These are phyloP conservation scores for Ariolimax columbianus DNA, from an alignment of 2,888 invertebrate genomes.

Conservation along the genomic window DNA sequence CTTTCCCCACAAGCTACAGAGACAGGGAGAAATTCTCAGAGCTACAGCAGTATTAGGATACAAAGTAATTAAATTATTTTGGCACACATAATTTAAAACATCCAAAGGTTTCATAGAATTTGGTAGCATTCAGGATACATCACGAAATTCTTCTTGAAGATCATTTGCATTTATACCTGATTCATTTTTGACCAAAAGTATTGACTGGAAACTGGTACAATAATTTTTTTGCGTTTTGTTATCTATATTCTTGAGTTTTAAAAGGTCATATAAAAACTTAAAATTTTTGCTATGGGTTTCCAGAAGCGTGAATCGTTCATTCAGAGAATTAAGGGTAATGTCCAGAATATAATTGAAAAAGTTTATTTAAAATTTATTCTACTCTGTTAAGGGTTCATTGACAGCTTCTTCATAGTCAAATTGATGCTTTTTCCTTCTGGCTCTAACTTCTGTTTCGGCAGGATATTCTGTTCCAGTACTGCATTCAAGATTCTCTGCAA, in stretches of 20 bases:
- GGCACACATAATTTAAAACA: neutral
- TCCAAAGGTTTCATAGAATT: neutral
- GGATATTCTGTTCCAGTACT: neutral
- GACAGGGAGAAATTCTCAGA: neutral
- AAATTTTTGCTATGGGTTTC: neutral
- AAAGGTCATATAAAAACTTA: neutral
- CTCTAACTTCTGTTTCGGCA: neutral
- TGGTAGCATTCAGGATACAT: neutral
- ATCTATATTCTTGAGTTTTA: neutral
- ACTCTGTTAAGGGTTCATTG: neutral
- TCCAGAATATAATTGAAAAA: neutral
- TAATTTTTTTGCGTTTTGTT: neutral
- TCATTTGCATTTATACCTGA: neutral
- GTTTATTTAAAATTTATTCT: neutral
- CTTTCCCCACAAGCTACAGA: neutral
- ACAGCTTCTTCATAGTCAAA: neutral
- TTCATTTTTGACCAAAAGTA: neutral
- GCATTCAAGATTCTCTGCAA: slow-evolving; percentile 18
- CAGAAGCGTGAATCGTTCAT: slow-evolving; percentile 1
- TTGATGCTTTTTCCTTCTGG: slow-evolving; percentile 1
- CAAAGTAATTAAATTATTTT: slow-evolving; percentile 2
- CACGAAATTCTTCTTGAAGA: neutral
- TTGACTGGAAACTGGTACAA: neutral
- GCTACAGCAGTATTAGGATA: neutral
- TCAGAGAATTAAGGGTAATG: neutral